These are phyloP conservation scores for Chelonus insularis DNA, from an alignment of 1,140 invertebrate genomes.

Conservation along the genomic window DNA sequence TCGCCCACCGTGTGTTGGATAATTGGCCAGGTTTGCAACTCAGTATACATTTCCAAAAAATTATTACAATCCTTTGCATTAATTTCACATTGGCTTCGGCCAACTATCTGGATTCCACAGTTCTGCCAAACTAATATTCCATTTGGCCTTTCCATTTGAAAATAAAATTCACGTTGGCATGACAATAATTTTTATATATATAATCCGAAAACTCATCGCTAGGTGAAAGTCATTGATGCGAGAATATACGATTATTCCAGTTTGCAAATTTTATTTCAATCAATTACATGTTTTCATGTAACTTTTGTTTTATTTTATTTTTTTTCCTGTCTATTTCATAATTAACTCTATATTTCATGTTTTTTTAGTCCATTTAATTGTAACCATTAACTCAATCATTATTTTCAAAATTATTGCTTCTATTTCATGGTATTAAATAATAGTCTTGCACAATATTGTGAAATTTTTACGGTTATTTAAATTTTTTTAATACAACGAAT, in stretches of 20 bases:
- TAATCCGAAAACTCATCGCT: background rate
- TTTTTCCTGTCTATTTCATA: no score
- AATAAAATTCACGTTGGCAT: no score
- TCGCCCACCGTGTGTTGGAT: conserved; percentile 31
- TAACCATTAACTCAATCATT: no score
- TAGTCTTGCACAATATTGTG: no score
- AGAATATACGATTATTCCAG: conserved; percentile 3
- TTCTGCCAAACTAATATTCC: conserved; percentile 19
- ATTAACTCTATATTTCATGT: no score
- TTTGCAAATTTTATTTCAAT: background rate
- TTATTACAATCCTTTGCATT: conserved; percentile 27
- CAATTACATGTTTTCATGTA: background rate
- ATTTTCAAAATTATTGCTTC: no score
- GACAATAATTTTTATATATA: background rate
- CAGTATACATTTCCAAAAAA: conserved; percentile 23
- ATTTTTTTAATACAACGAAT: no score
- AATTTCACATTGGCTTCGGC: conserved; percentile 17
- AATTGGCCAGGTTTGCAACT: conserved; percentile 22
- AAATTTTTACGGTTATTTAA: no score
- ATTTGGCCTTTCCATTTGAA: conserved; percentile 12
- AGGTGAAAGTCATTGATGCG: conserved; percentile 16
- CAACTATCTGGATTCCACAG: conserved; percentile 16
- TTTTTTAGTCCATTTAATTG: no score
- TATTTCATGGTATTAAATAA: no score
- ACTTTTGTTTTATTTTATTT: background rate